Percentiles rank a stretch among this genome's conserved stretches.
These are phyloP conservation scores for Catocala sponsa DNA, from an alignment of 2,888 invertebrate species.

Conservation along the genomic window DNA sequence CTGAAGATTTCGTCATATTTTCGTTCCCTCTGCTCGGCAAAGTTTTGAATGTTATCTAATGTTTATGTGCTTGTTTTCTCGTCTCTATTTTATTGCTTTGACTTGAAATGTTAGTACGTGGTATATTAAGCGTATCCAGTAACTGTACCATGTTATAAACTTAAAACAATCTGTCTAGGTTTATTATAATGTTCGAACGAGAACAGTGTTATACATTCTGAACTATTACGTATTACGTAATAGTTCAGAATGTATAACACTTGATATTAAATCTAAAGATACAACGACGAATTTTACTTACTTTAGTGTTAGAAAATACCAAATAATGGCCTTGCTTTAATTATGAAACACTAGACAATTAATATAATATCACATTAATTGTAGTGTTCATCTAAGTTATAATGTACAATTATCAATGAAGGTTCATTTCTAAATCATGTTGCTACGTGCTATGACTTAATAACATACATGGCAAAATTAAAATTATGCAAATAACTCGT, in stretches of 20 bases:
- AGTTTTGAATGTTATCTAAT: conserved; percentile 38
- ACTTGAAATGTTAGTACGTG: background rate
- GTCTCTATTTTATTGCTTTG: conserved; percentile 20
- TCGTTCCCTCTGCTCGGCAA: conserved; percentile 17
- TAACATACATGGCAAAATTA: conserved; percentile 61
- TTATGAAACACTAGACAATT: too few relatives aligned
- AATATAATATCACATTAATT: too few relatives aligned
- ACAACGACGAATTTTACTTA: too few relatives aligned
- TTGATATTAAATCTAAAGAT: too few relatives aligned
- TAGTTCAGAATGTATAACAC: too few relatives aligned
- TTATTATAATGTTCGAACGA: too few relatives aligned
- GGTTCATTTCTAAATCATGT: conserved; percentile 15
- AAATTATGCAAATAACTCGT: conserved; percentile 71
- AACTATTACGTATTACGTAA: too few relatives aligned
- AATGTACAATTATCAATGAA: conserved; percentile 4
- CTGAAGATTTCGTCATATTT: conserved; percentile 52
- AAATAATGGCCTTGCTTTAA: too few relatives aligned
- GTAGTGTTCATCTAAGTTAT: background rate
- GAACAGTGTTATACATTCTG: too few relatives aligned
- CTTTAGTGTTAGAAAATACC: too few relatives aligned
- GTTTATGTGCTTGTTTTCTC: conserved; percentile 39
- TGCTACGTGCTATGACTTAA: conserved; percentile 40
- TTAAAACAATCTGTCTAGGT: too few relatives aligned
- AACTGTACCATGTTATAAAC: too few relatives aligned
- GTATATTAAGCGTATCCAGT: background rate